A percentile compares a stretch with the other conserved stretches of the same genome.
Conservation (phyloP, 2,797 vertebrate species). For the Pseudomugil gertrudae region DNA sequence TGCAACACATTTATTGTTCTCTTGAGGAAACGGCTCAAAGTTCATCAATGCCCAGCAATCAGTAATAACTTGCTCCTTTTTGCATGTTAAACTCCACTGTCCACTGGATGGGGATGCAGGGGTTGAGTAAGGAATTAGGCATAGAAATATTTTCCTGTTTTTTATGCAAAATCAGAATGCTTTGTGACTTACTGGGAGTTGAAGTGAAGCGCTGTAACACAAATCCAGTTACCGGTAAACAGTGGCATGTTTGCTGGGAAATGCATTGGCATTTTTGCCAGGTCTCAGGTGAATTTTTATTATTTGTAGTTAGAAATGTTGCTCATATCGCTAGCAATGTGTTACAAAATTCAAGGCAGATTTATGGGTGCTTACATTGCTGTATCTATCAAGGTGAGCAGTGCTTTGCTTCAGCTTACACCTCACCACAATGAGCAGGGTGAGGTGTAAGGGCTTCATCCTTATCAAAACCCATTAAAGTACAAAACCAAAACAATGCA, state of each 20-base stretch:
- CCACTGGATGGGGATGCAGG: constrained; percentile 32
- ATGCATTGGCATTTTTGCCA: constrained; percentile 11
- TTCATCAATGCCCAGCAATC: constrained; percentile 14
- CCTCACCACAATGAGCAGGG: neutral
- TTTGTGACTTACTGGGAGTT: constrained; percentile 43
- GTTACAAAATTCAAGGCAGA: neutral
- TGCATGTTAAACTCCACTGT: constrained; percentile 28
- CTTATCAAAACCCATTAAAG: constrained; percentile 24
- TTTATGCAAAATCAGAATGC: constrained; percentile 10
- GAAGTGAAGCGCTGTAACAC: constrained; percentile 11
- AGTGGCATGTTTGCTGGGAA: neutral
- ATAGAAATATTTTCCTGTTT: constrained; percentile 36
- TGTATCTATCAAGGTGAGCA: neutral
- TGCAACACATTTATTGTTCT: constrained; percentile 35
- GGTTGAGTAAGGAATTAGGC: constrained; percentile 44
- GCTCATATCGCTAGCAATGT: neutral
- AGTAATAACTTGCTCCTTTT: constrained; percentile 42
- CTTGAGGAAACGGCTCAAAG: constrained; percentile 22
- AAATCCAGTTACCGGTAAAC: constrained; percentile 34
- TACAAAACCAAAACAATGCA: constrained; percentile 15
- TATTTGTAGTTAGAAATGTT: constrained; percentile 3
- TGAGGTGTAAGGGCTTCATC: constrained; percentile 7
- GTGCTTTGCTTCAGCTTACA: neutral
- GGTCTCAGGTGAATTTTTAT: constrained; percentile 14
- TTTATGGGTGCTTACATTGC: neutral